Evolutionary conservation across 2,113 vertebrate genomes (phyloP).

Genomic region (Amblyornis subalaris): DNA sequence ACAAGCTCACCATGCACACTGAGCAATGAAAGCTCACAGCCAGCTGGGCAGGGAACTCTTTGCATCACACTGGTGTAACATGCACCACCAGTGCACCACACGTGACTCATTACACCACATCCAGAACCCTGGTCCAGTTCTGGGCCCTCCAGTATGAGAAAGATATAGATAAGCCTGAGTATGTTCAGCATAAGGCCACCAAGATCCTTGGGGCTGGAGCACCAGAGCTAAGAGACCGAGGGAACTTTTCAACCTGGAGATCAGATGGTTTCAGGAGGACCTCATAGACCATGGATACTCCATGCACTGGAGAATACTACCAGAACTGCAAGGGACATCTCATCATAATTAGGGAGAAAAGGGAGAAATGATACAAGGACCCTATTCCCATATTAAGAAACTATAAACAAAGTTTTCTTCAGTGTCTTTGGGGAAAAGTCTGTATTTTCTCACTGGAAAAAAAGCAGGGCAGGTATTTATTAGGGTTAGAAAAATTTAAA

Average conservation of each 20-base stretch:
- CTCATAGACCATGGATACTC: neutral
- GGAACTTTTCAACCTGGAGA: neutral
- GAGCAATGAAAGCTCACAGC: neutral
- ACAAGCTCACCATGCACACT: accelerated
- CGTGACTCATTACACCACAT: neutral
- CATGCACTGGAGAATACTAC: neutral
- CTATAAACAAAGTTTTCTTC: neutral
- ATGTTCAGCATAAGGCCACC: neutral
- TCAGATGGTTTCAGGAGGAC: neutral
- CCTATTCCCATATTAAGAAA: neutral
- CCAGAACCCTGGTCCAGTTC: neutral
- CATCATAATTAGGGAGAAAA: neutral
- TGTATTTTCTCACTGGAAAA: neutral
- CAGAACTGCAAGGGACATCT: neutral
- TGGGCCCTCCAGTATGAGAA: neutral
- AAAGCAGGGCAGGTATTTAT: neutral
- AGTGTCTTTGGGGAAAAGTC: neutral
- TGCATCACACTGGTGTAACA: neutral
- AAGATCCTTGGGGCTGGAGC: neutral
- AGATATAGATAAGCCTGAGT: neutral
- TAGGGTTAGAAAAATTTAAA: neutral
- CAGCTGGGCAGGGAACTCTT: neutral
- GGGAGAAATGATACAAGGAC: neutral
- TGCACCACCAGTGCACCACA: neutral
- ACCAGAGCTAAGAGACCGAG: neutral